Percentiles rank a stretch among this genome's conserved stretches.
Evolutionary conservation across 2,113 vertebrate species (phyloP).

Genomic region (Tapirus terrestris): DNA sequence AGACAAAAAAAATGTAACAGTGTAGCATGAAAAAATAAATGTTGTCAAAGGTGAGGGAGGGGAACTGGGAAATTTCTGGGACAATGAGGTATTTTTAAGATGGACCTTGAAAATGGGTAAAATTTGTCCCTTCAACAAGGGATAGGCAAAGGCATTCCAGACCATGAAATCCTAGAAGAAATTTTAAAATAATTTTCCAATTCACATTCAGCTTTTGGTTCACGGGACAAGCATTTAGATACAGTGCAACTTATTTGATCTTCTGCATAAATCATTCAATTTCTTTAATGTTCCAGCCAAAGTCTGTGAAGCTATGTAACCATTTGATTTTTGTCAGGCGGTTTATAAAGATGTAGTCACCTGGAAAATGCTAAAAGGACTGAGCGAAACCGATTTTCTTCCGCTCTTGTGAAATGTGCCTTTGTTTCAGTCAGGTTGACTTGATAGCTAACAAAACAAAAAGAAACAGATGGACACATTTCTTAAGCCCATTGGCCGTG

Average conservation of each 20-base stretch:
- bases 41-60: neutral
- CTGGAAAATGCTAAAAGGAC: slow-evolving; percentile 56
- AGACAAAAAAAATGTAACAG: neutral
- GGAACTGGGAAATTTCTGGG: neutral
- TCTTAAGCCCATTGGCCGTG: accelerated
- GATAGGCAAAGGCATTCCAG: neutral
- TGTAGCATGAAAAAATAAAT: neutral
- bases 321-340: neutral
- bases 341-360: slow-evolving; percentile 33
- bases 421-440: neutral
- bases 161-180: neutral
- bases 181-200: neutral
- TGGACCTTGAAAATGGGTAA: neutral
- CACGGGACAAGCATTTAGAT: neutral
- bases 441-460: neutral
- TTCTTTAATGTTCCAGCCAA: slow-evolving; percentile 58
- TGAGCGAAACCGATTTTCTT: neutral
- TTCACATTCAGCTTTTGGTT: slow-evolving; percentile 9
- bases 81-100: neutral
- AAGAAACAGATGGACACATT: accelerated
- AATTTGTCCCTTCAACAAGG: neutral
- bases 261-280: neutral
- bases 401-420: neutral
- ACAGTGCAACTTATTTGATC: neutral
- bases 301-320: neutral